Conservation (phyloP, 2,797 vertebrate species). For the Sebastes hopkinsi region DNA sequence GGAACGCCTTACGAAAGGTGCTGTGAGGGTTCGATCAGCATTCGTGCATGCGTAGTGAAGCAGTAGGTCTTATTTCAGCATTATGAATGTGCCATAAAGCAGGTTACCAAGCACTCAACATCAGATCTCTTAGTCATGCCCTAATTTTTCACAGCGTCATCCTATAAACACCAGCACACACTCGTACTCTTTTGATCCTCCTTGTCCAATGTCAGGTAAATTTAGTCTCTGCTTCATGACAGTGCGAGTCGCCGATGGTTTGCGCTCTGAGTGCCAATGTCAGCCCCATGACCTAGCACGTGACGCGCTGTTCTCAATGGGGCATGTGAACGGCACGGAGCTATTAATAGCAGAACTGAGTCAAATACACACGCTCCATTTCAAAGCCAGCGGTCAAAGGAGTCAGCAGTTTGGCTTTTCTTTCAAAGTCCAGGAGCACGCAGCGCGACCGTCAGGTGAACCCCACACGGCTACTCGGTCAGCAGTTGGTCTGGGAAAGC, state of each 20-base stretch:
- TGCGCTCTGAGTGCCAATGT: slow-evolving; percentile 17
- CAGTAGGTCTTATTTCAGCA: slow-evolving; percentile 52
- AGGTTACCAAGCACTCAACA: slow-evolving; percentile 30
- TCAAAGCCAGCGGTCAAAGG: slow-evolving; percentile 67
- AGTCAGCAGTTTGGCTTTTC: slow-evolving; percentile 59
- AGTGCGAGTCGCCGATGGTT: slow-evolving; percentile 24
- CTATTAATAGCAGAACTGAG: slow-evolving; percentile 77
- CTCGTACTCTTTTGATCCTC: slow-evolving; percentile 29
- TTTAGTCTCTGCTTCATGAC: slow-evolving; percentile 57
- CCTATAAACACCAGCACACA: slow-evolving; percentile 18
- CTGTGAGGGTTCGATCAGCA: slow-evolving; percentile 45
- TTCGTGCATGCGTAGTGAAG: slow-evolving; percentile 65
- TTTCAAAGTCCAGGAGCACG: slow-evolving; percentile 23
- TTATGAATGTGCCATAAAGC: slow-evolving; percentile 71
- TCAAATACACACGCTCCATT: slow-evolving; percentile 60
- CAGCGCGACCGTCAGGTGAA: slow-evolving; percentile 24
- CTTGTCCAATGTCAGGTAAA: slow-evolving; percentile 69
- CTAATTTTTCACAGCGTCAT: slow-evolving; percentile 19
- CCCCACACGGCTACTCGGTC: slow-evolving; percentile 7
- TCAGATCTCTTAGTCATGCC: slow-evolving; percentile 16
- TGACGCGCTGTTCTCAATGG: slow-evolving; percentile 44
- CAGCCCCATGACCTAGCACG: slow-evolving; percentile 43
- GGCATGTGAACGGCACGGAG: slow-evolving; percentile 44
- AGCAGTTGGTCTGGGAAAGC: slow-evolving; percentile 7
- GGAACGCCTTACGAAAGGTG: slow-evolving; percentile 59